phyloP scores from a whole-genome alignment of 1,140 invertebrate genomes.

The Hestina assimilis region DNA sequence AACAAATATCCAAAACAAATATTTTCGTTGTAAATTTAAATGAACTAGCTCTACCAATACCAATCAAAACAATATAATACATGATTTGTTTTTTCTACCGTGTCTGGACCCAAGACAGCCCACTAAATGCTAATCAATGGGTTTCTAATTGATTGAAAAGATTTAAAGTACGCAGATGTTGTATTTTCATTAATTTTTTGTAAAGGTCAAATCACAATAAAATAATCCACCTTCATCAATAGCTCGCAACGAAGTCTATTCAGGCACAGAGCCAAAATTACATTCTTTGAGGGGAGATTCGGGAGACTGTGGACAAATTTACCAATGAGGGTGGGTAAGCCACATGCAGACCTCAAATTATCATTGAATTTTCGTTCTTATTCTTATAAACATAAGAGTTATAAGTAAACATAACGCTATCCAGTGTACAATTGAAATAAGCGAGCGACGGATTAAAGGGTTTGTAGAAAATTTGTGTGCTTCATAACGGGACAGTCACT shows the following conservation, averaged over 20 bases:
- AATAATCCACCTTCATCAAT: conserved; percentile 23
- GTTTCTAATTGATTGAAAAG: no score
- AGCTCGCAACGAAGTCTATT: conserved; percentile 33
- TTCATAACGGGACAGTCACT: conserved; percentile 47
- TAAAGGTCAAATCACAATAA: conserved; percentile 11
- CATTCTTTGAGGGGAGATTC: conserved; percentile 50
- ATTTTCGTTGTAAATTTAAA: no score
- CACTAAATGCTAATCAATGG: no score
- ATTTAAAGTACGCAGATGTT: no score
- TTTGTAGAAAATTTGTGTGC: conserved; percentile 72
- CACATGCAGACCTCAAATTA: conserved; percentile 1
- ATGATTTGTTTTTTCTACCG: no score
- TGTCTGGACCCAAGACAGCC: no score
- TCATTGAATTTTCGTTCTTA: conserved; percentile 10
- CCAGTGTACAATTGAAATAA: conserved; percentile 66
- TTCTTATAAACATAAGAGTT: conserved; percentile 4
- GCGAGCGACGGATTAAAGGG: conserved; percentile 73
- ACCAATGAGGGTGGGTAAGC: conserved; percentile 55
- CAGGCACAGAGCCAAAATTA: conserved; percentile 55
- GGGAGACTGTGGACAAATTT: conserved; percentile 47
- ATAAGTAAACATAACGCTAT: background rate
- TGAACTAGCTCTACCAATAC: no score
- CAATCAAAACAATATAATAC: no score
- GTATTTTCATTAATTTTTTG: conserved; percentile 2
- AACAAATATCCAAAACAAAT: no score